Evolutionary conservation across 2,888 invertebrate genomes (phyloP).

Genomic region (Gibbula magus): DNA sequence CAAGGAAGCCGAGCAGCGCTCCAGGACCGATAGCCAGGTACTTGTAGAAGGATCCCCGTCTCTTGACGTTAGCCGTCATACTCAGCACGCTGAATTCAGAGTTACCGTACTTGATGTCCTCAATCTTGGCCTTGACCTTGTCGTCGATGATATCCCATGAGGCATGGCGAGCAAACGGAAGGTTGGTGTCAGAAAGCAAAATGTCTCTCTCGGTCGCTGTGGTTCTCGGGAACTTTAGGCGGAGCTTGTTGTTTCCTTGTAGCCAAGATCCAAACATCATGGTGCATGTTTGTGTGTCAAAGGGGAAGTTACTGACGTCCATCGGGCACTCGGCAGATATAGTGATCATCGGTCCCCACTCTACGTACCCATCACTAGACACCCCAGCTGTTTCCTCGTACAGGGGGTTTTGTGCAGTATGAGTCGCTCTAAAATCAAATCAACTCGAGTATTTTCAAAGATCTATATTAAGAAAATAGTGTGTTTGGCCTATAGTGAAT

Average conservation of each 20-base stretch:
- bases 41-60: slow-evolving; percentile 94
- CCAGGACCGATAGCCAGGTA: slow-evolving; percentile 77
- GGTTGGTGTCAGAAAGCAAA: slow-evolving; percentile 30
- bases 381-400: not conserved
- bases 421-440: not conserved
- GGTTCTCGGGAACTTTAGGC: not conserved
- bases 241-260: not conserved
- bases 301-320: slow-evolving; percentile 94
- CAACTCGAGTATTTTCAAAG: too few species aligned
- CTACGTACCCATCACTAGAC: not conserved
- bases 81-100: slow-evolving; percentile 50
- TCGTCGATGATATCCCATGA: slow-evolving; percentile 33
- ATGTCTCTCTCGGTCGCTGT: slow-evolving; percentile 32
- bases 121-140: not conserved
- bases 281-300: slow-evolving; percentile 91
- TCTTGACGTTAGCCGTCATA: slow-evolving; percentile 88
- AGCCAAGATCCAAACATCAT: slow-evolving; percentile 80
- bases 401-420: not conserved
- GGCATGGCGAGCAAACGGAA: slow-evolving; percentile 35
- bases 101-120: not conserved
- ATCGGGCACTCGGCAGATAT: slow-evolving; percentile 79
- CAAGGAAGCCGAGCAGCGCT: slow-evolving; percentile 93
- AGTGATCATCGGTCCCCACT: slow-evolving; percentile 79
- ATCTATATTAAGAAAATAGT: too few species aligned
- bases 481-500: too few species aligned